Conservation (phyloP, 2,888 invertebrate genomes). For the Caenorhabditis plicata region DNA sequence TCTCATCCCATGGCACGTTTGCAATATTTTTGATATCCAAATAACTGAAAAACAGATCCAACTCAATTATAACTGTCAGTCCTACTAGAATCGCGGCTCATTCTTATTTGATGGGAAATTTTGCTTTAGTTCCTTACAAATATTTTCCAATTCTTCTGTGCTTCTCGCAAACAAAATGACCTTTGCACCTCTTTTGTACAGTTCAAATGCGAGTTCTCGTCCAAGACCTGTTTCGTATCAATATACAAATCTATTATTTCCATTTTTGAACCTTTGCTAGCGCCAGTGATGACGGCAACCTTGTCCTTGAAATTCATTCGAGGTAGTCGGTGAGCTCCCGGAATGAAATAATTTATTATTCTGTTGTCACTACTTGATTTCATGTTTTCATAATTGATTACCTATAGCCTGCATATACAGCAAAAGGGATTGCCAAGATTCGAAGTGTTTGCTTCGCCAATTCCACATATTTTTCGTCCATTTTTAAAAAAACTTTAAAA, state of each 20-base stretch:
- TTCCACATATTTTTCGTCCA: no score
- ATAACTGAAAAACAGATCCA: conserved; percentile 37
- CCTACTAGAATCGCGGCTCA: conserved; percentile 52
- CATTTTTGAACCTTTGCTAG: conserved; percentile 41
- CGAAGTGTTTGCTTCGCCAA: no score
- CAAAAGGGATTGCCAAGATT: no score
- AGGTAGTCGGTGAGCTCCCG: conserved; percentile 54
- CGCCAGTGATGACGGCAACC: conserved; percentile 60
- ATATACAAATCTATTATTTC: neutral
- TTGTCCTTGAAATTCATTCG: conserved; percentile 50
- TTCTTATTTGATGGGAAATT: conserved; percentile 37
- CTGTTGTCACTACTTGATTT: no score
- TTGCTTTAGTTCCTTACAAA: conserved; percentile 54
- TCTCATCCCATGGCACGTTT: conserved; percentile 34
- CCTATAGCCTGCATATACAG: no score
- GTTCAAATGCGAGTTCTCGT: conserved; percentile 48
- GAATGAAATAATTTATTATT: conserved; percentile 34
- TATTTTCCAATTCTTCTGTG: conserved; percentile 54
- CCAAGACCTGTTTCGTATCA: conserved; percentile 36
- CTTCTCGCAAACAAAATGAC: conserved; percentile 59
- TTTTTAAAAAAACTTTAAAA: no score
- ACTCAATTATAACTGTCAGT: neutral
- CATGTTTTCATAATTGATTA: no score
- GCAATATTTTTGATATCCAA: conserved; percentile 55
- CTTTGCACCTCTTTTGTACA: conserved; percentile 56